Conservation (phyloP, 2,888 invertebrate genomes). For the Leptinotarsa tumamoca region DNA sequence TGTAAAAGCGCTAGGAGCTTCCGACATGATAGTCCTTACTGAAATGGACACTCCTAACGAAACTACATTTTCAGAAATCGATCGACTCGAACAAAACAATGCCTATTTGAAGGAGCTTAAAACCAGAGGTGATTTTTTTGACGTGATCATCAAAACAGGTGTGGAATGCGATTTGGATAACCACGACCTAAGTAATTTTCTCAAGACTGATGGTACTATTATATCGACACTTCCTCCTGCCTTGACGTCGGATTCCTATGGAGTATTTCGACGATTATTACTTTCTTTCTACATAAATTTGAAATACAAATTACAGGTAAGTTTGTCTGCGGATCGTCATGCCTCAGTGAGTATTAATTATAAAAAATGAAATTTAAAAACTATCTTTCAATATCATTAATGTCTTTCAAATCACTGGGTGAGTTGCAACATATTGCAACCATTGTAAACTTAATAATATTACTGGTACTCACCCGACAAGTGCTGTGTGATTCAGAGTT, state of each 20-base stretch:
- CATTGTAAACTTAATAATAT: too few relatives aligned
- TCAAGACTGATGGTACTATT: constrained; percentile 54
- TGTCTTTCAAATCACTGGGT: too few relatives aligned
- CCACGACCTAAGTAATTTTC: constrained; percentile 54
- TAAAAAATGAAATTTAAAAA: too few relatives aligned
- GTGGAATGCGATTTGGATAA: constrained; percentile 50
- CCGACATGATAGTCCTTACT: constrained; percentile 67
- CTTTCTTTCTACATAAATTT: constrained; percentile 67
- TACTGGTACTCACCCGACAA: too few relatives aligned
- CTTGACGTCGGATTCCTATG: constrained; percentile 69
- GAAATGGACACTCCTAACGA: constrained; percentile 50
- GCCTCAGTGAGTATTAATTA: too few relatives aligned
- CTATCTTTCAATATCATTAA: too few relatives aligned
- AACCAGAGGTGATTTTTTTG: constrained; percentile 56
- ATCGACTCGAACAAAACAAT: constrained; percentile 30
- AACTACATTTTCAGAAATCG: constrained; percentile 37
- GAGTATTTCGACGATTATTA: constrained; percentile 66
- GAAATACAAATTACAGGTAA: constrained; percentile 66
- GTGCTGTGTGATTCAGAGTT: too few relatives aligned
- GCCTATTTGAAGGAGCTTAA: constrained; percentile 58
- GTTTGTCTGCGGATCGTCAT: constrained; percentile 25
- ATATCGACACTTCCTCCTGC: constrained; percentile 68
- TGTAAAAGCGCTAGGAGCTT: constrained; percentile 70
- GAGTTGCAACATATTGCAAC: too few relatives aligned
- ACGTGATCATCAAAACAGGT: constrained; percentile 60